These are phyloP conservation scores for Euborellia annulipes DNA, from an alignment of 1,140 invertebrate species.

Conservation along the genomic window DNA sequence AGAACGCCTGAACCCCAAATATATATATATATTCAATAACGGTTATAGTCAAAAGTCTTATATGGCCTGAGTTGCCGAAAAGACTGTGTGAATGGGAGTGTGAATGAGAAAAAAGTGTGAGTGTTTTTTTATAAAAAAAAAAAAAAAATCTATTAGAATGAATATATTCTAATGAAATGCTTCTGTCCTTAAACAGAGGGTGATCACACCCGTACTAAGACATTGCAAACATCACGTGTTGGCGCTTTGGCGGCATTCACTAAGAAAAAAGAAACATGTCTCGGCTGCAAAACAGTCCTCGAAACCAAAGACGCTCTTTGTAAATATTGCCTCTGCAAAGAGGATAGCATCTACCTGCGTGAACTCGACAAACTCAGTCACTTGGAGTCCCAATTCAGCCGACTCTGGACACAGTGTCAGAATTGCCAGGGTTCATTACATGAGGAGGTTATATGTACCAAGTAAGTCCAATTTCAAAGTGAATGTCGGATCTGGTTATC, in stretches of 20 bases:
- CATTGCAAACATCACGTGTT: conserved; percentile 87
- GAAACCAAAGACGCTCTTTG: conserved; percentile 36
- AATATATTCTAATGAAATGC: too few species aligned
- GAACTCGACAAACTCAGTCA: conserved; percentile 41
- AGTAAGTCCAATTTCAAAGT: conserved; percentile 31
- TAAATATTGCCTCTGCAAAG: conserved; percentile 32
- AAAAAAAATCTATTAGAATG: too few species aligned
- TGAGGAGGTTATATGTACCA: conserved; percentile 96
- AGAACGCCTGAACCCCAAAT: too few species aligned
- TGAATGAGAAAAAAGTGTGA: too few species aligned
- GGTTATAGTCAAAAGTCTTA: too few species aligned
- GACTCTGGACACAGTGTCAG: conserved; percentile 97
- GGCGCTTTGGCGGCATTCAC: conserved; percentile 87
- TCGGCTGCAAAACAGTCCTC: conserved; percentile 86
- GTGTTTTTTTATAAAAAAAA: too few species aligned
- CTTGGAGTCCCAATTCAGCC: conserved; percentile 79
- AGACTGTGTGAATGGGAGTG: too few species aligned
- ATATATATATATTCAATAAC: too few species aligned
- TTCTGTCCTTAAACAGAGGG: too few species aligned
- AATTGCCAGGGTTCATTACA: conserved; percentile 94
- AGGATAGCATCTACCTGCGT: conserved; percentile 40
- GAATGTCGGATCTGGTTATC: too few species aligned
- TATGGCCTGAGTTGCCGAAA: too few species aligned
- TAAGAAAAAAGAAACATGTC: conserved; percentile 78
- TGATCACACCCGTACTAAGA: conserved; percentile 89